phyloP scores from a whole-genome alignment of 2,888 invertebrate species.

The Amphipoea oculea region DNA sequence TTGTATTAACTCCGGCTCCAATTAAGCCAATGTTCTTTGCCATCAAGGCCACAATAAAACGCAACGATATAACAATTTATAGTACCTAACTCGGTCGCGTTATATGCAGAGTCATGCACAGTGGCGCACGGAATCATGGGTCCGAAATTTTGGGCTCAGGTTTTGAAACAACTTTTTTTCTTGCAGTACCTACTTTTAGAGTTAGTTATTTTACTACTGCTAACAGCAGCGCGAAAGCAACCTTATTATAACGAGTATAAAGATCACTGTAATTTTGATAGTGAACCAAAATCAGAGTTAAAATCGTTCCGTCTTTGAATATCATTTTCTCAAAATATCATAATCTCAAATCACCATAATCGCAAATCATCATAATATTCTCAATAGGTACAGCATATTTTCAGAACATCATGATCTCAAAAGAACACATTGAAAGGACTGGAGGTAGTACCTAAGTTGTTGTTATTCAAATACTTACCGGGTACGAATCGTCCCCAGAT shows the following conservation, averaged over 20 bases:
- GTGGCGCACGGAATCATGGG: not conserved
- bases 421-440: no score
- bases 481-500: constrained; percentile 92
- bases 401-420: no score
- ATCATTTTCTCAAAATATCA: no score
- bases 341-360: no score
- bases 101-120: not conserved
- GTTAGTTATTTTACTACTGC: not conserved
- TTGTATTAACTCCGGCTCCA: not conserved
- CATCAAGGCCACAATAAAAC: not conserved
- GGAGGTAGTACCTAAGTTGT: not conserved
- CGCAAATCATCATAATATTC: no score
- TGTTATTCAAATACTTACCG: constrained; percentile 78
- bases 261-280: not conserved
- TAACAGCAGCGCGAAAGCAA: not conserved
- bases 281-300: not conserved
- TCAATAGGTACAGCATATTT: no score
- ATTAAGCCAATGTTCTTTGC: not conserved
- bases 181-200: not conserved
- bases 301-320: no score
- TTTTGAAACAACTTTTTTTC: not conserved
- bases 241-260: not conserved
- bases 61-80: not conserved
- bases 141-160: not conserved
- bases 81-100: not conserved